phyloP scores from a whole-genome alignment of 2,888 invertebrate species.

The Xanthorhoe designata region DNA sequence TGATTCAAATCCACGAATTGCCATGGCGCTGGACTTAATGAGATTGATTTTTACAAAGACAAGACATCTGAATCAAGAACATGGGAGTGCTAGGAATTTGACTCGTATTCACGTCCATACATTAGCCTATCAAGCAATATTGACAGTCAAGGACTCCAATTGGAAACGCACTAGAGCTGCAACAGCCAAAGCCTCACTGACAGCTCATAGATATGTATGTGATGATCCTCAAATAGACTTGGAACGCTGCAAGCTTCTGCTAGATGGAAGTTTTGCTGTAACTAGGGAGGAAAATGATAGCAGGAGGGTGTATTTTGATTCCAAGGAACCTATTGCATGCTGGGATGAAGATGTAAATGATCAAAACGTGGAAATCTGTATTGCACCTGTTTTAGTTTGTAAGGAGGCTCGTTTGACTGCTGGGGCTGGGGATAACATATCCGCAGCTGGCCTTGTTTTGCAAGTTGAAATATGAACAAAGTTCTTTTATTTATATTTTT shows the following conservation, averaged over 20 bases:
- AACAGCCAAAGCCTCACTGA: constrained; percentile 93
- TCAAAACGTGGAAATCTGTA: constrained; percentile 88
- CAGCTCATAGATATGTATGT: constrained; percentile 93
- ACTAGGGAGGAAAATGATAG: constrained; percentile 83
- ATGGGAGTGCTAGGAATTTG: constrained; percentile 83
- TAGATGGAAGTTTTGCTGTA: constrained; percentile 94
- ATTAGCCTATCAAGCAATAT: constrained; percentile 93
- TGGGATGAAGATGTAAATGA: constrained; percentile 89
- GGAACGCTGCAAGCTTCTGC: constrained; percentile 85
- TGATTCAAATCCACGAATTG: constrained; percentile 92
- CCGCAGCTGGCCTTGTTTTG: constrained; percentile 93
- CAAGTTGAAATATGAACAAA: constrained; percentile 83
- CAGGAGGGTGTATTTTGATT: constrained; percentile 87
- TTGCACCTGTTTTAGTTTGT: constrained; percentile 94
- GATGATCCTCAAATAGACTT: constrained; percentile 86
- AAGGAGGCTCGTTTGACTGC: constrained; percentile 93
- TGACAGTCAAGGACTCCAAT: constrained; percentile 87
- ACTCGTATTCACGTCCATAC: constrained; percentile 94
- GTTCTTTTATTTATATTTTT: constrained; percentile 30
- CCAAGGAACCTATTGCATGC: constrained; percentile 91
- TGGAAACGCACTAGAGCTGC: constrained; percentile 93
- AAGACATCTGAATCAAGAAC: constrained; percentile 70
- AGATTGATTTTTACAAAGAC: constrained; percentile 67
- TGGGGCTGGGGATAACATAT: constrained; percentile 95
- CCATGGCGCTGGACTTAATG: constrained; percentile 93